These are phyloP conservation scores for Thalassophryne amazonica DNA, from an alignment of 2,797 vertebrate species.

Conservation along the genomic window DNA sequence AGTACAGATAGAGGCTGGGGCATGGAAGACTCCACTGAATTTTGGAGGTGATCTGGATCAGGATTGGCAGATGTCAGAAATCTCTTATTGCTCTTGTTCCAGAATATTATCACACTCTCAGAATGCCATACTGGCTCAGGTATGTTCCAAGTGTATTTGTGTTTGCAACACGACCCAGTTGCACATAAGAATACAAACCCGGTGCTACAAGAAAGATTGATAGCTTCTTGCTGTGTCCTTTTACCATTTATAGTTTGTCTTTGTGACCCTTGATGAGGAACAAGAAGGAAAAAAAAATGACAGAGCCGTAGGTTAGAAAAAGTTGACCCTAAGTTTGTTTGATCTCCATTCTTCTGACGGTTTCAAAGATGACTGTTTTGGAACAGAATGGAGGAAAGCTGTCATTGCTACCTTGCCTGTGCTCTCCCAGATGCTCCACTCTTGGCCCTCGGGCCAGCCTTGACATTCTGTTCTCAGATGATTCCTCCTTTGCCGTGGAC, in stretches of 20 bases:
- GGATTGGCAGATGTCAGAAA: no score
- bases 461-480: conserved; percentile 72
- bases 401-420: conserved; percentile 49
- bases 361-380: conserved; percentile 31
- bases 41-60: no score
- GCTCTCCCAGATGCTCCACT: conserved; percentile 47
- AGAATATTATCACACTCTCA: no score
- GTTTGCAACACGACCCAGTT: no score
- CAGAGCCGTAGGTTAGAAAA: conserved; percentile 42
- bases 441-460: conserved; percentile 50
- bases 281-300: background rate
- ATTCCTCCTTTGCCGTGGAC: conserved; percentile 56
- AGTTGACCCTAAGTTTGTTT: conserved; percentile 37
- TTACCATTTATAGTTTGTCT: conserved; percentile 15
- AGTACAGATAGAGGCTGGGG: no score
- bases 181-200: background rate
- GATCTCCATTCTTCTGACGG: conserved; percentile 10
- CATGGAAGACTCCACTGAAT: no score
- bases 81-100: no score
- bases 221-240: background rate
- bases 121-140: no score
- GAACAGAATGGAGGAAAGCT: conserved; percentile 33
- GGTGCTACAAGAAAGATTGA: background rate
- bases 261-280: background rate
- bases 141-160: no score